Conservation (phyloP, 2,797 vertebrate species). For the Harpagifer antarcticus region DNA sequence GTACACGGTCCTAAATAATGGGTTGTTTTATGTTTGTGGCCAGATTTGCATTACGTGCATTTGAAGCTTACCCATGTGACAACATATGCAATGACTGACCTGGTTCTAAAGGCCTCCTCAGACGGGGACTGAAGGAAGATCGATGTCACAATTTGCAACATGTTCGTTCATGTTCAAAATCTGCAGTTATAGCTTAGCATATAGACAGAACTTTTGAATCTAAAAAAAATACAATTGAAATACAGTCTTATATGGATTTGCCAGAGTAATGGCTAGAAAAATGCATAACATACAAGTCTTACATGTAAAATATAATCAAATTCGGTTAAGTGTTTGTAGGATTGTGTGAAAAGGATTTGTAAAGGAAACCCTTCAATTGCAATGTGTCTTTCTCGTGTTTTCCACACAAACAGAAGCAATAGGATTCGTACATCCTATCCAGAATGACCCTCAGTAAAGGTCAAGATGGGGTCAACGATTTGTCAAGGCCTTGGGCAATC, state of each 20-base stretch:
- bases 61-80: neutral
- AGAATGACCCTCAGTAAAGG: conserved; percentile 13
- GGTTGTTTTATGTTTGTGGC: neutral
- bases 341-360: neutral
- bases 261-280: neutral
- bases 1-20: conserved; percentile 12
- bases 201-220: neutral
- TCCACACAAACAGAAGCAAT: neutral
- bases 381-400: neutral
- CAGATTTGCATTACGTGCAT: conserved; percentile 25
- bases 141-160: neutral
- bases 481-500: conserved; percentile 34
- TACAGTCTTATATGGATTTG: neutral
- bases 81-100: neutral
- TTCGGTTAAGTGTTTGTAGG: neutral
- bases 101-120: neutral
- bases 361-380: conserved; percentile 23
- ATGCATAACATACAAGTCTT: no score
- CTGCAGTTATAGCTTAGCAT: neutral
- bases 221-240: neutral
- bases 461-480: conserved; percentile 17
- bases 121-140: neutral
- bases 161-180: neutral
- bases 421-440: conserved; percentile 7
- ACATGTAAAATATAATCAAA: no score